Evolutionary conservation across 1,140 invertebrate genomes (phyloP).

Genomic region (Hesperophylax magnus): DNA sequence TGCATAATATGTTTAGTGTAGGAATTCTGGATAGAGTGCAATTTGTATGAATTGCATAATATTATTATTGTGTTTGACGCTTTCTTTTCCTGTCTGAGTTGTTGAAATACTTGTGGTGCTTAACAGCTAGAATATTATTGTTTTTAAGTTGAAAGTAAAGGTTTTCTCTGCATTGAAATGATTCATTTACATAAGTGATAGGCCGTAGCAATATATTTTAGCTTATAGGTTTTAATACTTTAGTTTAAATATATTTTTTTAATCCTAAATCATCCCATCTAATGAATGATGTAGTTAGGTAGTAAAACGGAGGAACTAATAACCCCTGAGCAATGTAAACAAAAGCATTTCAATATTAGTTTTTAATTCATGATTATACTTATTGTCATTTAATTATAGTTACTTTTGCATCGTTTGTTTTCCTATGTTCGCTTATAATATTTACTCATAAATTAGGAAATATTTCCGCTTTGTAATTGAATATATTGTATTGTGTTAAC

Average conservation of each 20-base stretch:
- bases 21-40: background rate
- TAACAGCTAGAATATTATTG: slow-evolving; percentile 44
- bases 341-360: slow-evolving; percentile 35
- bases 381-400: background rate
- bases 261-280: slow-evolving; percentile 24
- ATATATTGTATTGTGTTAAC: slow-evolving; percentile 15
- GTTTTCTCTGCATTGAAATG: slow-evolving; percentile 40
- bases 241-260: slow-evolving; percentile 36
- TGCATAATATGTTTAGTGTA: too few relatives aligned
- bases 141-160: slow-evolving; percentile 48
- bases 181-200: slow-evolving; percentile 48
- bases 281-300: slow-evolving; percentile 24
- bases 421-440: slow-evolving; percentile 16
- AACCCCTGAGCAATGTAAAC: slow-evolving; percentile 3
- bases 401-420: slow-evolving; percentile 10
- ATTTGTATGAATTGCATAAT: slow-evolving; percentile 1
- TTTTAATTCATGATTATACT: slow-evolving; percentile 7
- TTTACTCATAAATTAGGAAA: slow-evolving; percentile 23
- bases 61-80: background rate
- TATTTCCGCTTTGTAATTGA: slow-evolving; percentile 6
- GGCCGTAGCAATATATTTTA: slow-evolving; percentile 54
- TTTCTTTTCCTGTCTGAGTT: slow-evolving; percentile 3
- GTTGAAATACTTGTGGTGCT: slow-evolving; percentile 47
- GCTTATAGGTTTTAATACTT: slow-evolving; percentile 49
- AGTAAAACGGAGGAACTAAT: background rate